Percentiles rank a stretch among this genome's conserved stretches.
These are phyloP conservation scores for Eretmocerus hayati DNA, from an alignment of 2,888 invertebrate genomes.

Conservation along the genomic window DNA sequence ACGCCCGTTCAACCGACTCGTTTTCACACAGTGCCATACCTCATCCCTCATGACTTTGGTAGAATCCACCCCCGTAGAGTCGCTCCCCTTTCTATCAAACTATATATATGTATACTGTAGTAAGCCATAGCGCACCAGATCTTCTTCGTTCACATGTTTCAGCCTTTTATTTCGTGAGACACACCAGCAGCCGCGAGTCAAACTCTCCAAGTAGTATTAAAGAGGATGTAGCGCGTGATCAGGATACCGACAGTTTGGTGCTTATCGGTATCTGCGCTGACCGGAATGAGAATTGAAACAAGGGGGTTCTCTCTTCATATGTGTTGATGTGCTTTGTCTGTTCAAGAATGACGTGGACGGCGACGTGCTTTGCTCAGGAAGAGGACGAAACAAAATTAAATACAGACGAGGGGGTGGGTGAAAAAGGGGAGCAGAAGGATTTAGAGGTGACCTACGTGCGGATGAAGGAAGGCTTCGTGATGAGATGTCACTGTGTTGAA, in stretches of 20 bases:
- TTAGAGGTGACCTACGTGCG: too few relatives aligned
- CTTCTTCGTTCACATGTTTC: conserved; percentile 34
- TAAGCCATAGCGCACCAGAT: not conserved
- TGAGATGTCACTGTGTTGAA: too few relatives aligned
- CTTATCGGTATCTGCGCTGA: conserved; percentile 11
- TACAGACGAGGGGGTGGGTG: not conserved
- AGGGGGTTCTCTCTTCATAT: conserved; percentile 13
- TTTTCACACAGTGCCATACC: too few relatives aligned
- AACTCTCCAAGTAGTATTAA: conserved; percentile 39
- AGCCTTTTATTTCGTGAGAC: conserved; percentile 42
- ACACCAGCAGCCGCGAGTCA: conserved; percentile 1
- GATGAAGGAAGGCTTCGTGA: too few relatives aligned
- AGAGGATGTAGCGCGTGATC: conserved; percentile 45
- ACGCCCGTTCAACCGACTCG: conserved; percentile 45
- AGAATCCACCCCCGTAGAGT: conserved; percentile 28
- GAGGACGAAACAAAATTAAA: conserved; percentile 16
- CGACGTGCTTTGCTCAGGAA: too few relatives aligned
- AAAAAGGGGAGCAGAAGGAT: too few relatives aligned
- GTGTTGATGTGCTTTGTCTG: too few relatives aligned
- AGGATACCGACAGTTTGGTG: conserved; percentile 35
- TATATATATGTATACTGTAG: too few relatives aligned
- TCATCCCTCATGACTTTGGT: conserved; percentile 42
- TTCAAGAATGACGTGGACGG: too few relatives aligned
- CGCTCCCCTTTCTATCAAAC: conserved; percentile 17
- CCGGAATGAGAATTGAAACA: conserved; percentile 17